Conservation (phyloP, 2,113 vertebrate species). For the Thamnaconus septentrionalis region DNA sequence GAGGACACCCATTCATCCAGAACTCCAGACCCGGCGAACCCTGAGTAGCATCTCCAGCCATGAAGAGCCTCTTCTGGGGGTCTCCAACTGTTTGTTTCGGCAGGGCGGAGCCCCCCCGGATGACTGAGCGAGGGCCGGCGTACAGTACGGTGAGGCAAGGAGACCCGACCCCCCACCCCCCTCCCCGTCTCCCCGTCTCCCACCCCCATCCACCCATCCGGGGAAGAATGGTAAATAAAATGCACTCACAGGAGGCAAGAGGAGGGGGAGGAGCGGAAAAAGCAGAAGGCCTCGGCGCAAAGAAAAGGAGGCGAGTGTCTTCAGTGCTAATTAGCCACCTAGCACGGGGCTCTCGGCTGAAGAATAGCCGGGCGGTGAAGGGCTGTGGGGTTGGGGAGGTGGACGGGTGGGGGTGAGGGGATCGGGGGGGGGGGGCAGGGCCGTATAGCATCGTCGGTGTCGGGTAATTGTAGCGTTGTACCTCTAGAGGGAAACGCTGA, state of each 20-base stretch:
- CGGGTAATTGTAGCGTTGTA: conserved; percentile 99
- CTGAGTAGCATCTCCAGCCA: conserved; percentile 35
- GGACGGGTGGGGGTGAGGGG: conserved; percentile 53
- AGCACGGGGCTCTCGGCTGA: conserved; percentile 86
- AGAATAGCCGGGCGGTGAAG: conserved; percentile 80
- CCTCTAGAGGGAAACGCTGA: conserved; percentile 99
- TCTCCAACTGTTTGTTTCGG: conserved; percentile 45
- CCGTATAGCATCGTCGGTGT: conserved; percentile 88
- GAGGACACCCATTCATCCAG: conserved; percentile 33
- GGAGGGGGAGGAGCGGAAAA: conserved; percentile 66
- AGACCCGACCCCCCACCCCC: conserved; percentile 4
- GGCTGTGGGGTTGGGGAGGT: conserved; percentile 24
- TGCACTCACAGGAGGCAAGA: conserved; percentile 57
- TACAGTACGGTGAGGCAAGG: conserved; percentile 42
- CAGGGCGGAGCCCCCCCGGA: conserved; percentile 29
- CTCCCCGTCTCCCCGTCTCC: no score
- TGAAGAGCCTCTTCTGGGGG: conserved; percentile 40
- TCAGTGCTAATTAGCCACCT: conserved; percentile 98
- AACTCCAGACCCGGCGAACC: conserved; percentile 33
- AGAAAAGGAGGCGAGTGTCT: conserved; percentile 87
- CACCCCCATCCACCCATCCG: neutral
- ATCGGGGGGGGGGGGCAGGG: conserved; percentile 49
- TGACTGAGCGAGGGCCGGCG: conserved; percentile 39
- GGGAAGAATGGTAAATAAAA: conserved; percentile 66
- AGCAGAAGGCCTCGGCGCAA: conserved; percentile 25